Evolutionary conservation across 2,797 vertebrate species (phyloP).

Genomic region (Parambassis ranga): DNA sequence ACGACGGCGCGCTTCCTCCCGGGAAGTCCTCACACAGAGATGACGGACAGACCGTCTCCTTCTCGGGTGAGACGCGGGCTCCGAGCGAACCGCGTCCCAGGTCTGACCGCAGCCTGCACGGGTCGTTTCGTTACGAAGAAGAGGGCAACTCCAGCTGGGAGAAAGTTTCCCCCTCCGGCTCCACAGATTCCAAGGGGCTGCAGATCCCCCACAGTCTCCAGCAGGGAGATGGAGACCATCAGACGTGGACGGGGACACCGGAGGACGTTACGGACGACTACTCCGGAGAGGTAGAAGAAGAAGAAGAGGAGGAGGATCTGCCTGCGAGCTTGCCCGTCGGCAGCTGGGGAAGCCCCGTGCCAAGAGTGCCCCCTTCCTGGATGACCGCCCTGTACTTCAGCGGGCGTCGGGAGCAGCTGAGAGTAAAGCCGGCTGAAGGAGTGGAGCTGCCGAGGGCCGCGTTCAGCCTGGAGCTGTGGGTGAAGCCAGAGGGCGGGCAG

Average conservation of each 20-base stretch:
- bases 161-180: conserved; percentile 18
- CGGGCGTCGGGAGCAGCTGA: conserved; percentile 85
- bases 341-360: conserved; percentile 60
- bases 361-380: conserved; percentile 67
- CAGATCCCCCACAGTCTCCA: conserved; percentile 16
- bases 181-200: conserved; percentile 9
- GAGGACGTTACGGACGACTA: conserved; percentile 49
- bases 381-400: conserved; percentile 88
- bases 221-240: conserved; percentile 15
- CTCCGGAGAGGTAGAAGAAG: conserved; percentile 71
- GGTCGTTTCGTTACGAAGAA: conserved; percentile 16
- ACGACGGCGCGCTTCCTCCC: neutral
- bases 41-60: conserved; percentile 10
- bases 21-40: neutral
- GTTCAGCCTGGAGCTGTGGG: conserved; percentile 93
- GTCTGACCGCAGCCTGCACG: conserved; percentile 49
- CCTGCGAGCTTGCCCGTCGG: conserved; percentile 19
- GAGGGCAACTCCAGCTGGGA: conserved; percentile 56
- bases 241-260: conserved; percentile 27
- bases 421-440: conserved; percentile 76
- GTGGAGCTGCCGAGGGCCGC: conserved; percentile 82
- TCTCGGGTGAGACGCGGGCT: neutral
- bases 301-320: conserved; percentile 57
- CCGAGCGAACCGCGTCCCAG: conserved; percentile 28
- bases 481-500: conserved; percentile 93